A percentile compares a stretch with the other conserved stretches of the same genome.
Evolutionary conservation across 2,888 invertebrate species (phyloP).

Genomic region (Stenurella melanura): DNA sequence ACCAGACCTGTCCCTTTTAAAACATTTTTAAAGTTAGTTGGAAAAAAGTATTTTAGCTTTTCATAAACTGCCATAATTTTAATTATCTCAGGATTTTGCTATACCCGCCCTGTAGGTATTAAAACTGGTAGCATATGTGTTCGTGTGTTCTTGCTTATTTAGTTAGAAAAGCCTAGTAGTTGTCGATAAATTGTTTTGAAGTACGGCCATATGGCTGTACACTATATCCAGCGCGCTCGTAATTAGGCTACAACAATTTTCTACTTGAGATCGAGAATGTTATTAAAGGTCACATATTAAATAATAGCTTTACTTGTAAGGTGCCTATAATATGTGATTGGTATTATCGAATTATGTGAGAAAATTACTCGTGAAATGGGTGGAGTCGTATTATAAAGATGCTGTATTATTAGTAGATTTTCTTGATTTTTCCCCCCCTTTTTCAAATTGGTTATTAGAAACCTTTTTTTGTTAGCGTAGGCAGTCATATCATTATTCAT

Average conservation of each 20-base stretch:
- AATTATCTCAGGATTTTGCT: neutral
- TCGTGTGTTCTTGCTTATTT: slow-evolving; percentile 4
- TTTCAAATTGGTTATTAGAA: too few relatives aligned
- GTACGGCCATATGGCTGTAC: neutral
- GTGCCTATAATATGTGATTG: neutral
- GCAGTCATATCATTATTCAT: too few relatives aligned
- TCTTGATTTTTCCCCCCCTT: too few relatives aligned
- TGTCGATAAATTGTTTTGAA: slow-evolving; percentile 4
- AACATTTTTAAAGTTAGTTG: too few relatives aligned
- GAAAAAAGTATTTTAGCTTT: too few relatives aligned
- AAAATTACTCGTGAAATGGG: neutral
- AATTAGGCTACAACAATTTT: slow-evolving; percentile 3
- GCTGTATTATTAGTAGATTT: neutral
- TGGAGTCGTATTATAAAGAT: neutral
- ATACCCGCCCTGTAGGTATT: neutral
- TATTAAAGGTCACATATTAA: slow-evolving; percentile 3
- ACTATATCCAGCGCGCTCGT: neutral
- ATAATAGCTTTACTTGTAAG: neutral
- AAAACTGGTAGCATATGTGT: neutral
- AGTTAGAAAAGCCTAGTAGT: neutral
- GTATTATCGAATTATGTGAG: neutral
- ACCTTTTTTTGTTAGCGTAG: too few relatives aligned
- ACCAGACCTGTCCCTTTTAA: too few relatives aligned
- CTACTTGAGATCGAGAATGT: neutral
- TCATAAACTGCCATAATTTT: neutral